phyloP scores from a whole-genome alignment of 2,797 vertebrate species.

The Hippopotamyrus pictus region DNA sequence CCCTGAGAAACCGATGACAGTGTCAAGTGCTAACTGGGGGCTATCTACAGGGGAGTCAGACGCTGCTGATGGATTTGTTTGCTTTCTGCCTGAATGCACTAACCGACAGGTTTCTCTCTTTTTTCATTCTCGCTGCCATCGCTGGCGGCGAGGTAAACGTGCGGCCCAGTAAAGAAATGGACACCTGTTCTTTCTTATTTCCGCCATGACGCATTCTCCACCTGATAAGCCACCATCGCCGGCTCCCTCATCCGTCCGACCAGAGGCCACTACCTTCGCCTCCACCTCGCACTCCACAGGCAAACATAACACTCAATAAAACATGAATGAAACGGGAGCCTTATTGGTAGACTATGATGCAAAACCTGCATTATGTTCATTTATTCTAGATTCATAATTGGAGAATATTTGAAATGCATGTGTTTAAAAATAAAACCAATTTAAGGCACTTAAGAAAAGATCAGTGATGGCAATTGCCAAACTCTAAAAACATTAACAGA shows the following conservation, averaged over 20 bases:
- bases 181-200: not conserved
- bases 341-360: not conserved
- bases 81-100: not conserved
- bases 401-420: not conserved
- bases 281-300: not conserved
- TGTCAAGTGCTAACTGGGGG: not conserved
- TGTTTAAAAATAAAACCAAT: not conserved
- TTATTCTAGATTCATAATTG: not conserved
- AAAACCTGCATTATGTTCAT: not conserved
- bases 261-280: not conserved
- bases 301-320: not conserved
- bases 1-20: not conserved
- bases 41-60: not conserved
- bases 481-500: not conserved
- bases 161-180: not conserved
- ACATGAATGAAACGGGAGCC: not conserved
- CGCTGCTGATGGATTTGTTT: not conserved
- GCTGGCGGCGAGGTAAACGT: not conserved
- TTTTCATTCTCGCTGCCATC: not conserved
- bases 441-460: not conserved
- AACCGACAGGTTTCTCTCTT: not conserved
- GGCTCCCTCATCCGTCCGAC: not conserved
- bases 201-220: not conserved
- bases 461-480: not conserved
- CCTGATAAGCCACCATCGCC: not conserved